phyloP scores from a whole-genome alignment of 2,797 vertebrate genomes.

The Notolabrus celidotus region DNA sequence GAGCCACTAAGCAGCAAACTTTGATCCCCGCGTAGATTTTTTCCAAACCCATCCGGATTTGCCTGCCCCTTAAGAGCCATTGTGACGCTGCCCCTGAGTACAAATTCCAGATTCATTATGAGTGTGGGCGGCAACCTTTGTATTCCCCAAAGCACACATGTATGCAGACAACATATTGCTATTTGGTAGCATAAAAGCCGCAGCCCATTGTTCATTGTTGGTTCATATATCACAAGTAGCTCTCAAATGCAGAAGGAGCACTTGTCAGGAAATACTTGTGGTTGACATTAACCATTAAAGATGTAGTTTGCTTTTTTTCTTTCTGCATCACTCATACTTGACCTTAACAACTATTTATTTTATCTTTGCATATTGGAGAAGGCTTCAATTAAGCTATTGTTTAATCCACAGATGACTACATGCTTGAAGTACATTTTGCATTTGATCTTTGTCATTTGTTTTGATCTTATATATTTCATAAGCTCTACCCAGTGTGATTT shows the following conservation, averaged over 20 bases:
- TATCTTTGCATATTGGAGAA: constrained; percentile 53
- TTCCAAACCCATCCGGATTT: constrained; percentile 86
- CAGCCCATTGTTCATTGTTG: constrained; percentile 80
- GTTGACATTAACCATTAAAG: constrained; percentile 66
- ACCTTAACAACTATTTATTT: constrained; percentile 64
- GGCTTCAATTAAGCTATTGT: constrained; percentile 52
- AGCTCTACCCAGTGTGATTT: not conserved
- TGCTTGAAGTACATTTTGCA: constrained; percentile 19
- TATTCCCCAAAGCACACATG: constrained; percentile 84
- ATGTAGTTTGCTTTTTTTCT: constrained; percentile 33
- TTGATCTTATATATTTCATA: not conserved
- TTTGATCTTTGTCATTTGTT: constrained; percentile 46
- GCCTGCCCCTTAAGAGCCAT: constrained; percentile 83
- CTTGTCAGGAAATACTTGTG: constrained; percentile 59
- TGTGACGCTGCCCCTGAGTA: constrained; percentile 81
- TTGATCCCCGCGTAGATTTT: constrained; percentile 87
- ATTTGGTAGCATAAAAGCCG: constrained; percentile 83
- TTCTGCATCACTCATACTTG: constrained; percentile 61
- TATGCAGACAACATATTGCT: constrained; percentile 85
- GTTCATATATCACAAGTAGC: constrained; percentile 75
- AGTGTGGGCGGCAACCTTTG: constrained; percentile 84
- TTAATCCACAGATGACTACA: constrained; percentile 50
- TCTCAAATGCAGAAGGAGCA: constrained; percentile 52
- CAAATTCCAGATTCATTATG: constrained; percentile 87
- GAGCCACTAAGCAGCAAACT: constrained; percentile 85